Evolutionary conservation across 2,113 vertebrate species (phyloP).

Genomic region (human): DNA sequence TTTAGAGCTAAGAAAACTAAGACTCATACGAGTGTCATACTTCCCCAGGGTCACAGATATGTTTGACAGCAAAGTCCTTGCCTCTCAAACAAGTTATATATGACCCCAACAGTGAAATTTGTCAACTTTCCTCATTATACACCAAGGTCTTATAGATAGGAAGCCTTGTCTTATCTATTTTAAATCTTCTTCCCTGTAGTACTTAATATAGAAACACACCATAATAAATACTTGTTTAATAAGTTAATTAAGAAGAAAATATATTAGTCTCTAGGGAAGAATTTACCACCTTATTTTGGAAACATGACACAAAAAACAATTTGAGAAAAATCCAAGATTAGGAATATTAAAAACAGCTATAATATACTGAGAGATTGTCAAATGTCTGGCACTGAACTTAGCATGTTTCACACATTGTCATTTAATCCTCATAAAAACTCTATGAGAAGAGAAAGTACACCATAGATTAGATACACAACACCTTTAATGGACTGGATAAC

Average conservation of each 20-base stretch:
- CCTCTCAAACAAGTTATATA: background rate
- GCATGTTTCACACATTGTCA: background rate
- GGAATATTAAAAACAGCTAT: background rate
- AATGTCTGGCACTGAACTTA: background rate
- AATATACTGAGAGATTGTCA: background rate
- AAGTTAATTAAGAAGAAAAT: background rate
- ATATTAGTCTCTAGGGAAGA: background rate
- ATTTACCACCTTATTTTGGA: background rate
- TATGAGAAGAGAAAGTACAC: background rate
- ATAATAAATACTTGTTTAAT: background rate
- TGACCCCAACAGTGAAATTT: background rate
- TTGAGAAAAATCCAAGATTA: background rate
- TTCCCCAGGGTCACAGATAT: background rate
- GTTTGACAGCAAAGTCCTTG: background rate
- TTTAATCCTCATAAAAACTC: background rate
- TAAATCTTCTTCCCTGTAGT: background rate
- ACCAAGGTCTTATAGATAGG: background rate
- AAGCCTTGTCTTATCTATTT: background rate
- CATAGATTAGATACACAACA: background rate
- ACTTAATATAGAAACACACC: background rate
- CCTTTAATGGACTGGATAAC: background rate
- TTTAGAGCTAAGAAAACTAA: conserved; percentile 36
- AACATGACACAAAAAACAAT: background rate
- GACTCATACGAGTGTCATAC: background rate
- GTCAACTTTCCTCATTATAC: background rate